Percentiles rank a stretch among this genome's conserved stretches.
These are phyloP conservation scores for Temnothorax nylanderi DNA, from an alignment of 1,140 invertebrate genomes.

Conservation along the genomic window DNA sequence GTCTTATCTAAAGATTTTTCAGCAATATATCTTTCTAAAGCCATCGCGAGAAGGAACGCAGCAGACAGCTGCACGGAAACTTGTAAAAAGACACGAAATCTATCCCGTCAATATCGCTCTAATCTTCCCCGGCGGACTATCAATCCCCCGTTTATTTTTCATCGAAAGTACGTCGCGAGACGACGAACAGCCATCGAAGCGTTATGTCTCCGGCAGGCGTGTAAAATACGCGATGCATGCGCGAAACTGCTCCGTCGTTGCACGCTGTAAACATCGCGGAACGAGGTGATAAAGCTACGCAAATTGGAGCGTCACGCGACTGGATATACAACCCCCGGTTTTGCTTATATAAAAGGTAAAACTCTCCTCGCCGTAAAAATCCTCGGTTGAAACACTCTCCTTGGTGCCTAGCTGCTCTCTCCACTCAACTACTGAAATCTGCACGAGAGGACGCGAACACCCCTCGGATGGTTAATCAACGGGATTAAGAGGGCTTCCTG, in stretches of 20 bases:
- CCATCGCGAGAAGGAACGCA: not conserved
- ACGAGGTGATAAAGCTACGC: conserved; percentile 52
- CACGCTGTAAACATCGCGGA: conserved; percentile 20
- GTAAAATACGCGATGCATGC: conserved; percentile 17
- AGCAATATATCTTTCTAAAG: not conserved
- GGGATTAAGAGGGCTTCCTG: conserved; percentile 43
- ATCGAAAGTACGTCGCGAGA: conserved; percentile 11
- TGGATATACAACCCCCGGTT: not conserved
- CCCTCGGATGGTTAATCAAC: conserved; percentile 54
- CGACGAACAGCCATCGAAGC: not conserved
- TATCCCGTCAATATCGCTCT: conserved; percentile 16
- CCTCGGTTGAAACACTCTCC: not conserved
- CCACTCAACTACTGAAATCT: not conserved
- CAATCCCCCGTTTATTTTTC: conserved; percentile 42
- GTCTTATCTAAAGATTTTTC: not conserved
- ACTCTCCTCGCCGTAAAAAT: conserved; percentile 23
- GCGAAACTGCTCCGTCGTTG: not conserved
- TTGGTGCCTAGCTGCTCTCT: not conserved
- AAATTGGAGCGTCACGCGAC: conserved; percentile 46
- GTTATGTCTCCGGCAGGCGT: not conserved
- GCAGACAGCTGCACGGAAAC: not conserved
- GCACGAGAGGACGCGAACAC: conserved; percentile 16
- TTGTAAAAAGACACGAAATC: conserved; percentile 18
- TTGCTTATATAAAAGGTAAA: not conserved
- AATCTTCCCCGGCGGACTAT: conserved; percentile 36